phyloP scores from a whole-genome alignment of 2,888 invertebrate genomes.

The Acrocyrtus sp. region DNA sequence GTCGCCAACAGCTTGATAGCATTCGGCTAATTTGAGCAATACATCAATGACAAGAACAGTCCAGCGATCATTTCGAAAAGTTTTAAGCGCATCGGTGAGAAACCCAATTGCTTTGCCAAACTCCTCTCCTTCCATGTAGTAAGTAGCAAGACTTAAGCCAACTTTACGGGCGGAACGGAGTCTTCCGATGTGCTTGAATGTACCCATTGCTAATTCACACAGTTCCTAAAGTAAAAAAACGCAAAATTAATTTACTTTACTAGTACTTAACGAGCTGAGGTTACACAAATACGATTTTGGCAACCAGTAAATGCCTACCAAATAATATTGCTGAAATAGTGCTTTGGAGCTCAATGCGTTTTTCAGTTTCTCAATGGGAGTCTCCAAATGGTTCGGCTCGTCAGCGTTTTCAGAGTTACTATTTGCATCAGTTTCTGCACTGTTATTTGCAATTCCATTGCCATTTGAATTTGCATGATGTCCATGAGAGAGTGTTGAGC shows the following conservation, averaged over 20 bases:
- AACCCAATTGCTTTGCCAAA: slow-evolving; percentile 91
- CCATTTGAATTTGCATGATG: slow-evolving; percentile 35
- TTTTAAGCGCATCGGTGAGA: slow-evolving; percentile 84
- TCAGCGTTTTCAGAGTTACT: neutral
- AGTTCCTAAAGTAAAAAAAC: slow-evolving; percentile 73
- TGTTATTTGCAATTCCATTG: slow-evolving; percentile 34
- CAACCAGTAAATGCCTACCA: too few relatives aligned
- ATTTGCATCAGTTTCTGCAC: slow-evolving; percentile 14
- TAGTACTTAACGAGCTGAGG: neutral
- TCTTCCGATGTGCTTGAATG: slow-evolving; percentile 92
- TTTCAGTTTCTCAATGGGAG: slow-evolving; percentile 85
- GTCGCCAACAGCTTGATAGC: slow-evolving; percentile 84
- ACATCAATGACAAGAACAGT: slow-evolving; percentile 83
- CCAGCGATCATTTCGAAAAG: slow-evolving; percentile 91
- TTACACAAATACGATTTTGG: too few relatives aligned
- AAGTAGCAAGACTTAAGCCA: slow-evolving; percentile 88
- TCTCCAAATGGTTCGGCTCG: slow-evolving; percentile 62
- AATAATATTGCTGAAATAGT: slow-evolving; percentile 88
- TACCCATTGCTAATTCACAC: slow-evolving; percentile 94
- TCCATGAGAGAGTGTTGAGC: slow-evolving; percentile 57
- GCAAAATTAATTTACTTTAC: neutral
- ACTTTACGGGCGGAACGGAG: slow-evolving; percentile 78
- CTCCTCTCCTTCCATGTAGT: slow-evolving; percentile 87
- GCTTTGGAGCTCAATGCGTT: slow-evolving; percentile 90
- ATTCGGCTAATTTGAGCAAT: slow-evolving; percentile 83